phyloP scores from a whole-genome alignment of 2,888 invertebrate genomes.

The Ophioninae sp. region DNA sequence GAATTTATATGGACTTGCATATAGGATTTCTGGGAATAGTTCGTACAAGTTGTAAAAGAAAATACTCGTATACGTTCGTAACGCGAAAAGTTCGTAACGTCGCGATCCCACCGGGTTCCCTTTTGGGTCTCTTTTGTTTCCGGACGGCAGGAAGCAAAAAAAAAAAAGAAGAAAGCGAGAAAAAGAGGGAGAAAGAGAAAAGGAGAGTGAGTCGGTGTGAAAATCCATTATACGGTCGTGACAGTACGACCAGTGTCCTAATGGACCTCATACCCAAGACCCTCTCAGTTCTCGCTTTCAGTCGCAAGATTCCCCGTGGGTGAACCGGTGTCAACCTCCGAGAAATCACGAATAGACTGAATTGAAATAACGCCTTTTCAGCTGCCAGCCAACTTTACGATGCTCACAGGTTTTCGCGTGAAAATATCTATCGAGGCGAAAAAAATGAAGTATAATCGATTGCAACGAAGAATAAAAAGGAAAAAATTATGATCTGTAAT shows the following conservation, averaged over 20 bases:
- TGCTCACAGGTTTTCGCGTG: slow-evolving; percentile 51
- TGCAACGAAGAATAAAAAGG: slow-evolving; percentile 12
- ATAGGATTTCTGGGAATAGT: slow-evolving; percentile 6
- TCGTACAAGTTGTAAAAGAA: slow-evolving; percentile 36
- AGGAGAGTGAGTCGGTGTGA: slow-evolving; percentile 43
- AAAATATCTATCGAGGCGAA: slow-evolving; percentile 42
- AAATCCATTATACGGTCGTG: slow-evolving; percentile 66
- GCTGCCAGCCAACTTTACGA: slow-evolving; percentile 1
- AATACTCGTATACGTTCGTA: slow-evolving; percentile 39
- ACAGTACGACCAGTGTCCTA: slow-evolving; percentile 60
- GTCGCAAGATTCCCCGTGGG: slow-evolving; percentile 39
- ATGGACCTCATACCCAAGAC: slow-evolving; percentile 58
- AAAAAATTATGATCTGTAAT: too few relatives aligned
- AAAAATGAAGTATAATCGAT: not conserved
- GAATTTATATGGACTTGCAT: not conserved
- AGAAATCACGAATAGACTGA: slow-evolving; percentile 39
- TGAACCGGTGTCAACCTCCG: slow-evolving; percentile 35
- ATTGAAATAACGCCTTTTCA: slow-evolving; percentile 39
- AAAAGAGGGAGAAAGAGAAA: slow-evolving; percentile 15
- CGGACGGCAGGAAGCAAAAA: slow-evolving; percentile 9
- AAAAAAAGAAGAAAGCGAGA: not conserved
- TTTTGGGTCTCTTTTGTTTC: slow-evolving; percentile 60
- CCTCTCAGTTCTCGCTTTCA: slow-evolving; percentile 41
- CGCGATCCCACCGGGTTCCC: slow-evolving; percentile 38
- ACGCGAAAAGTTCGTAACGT: slow-evolving; percentile 56